Percentiles rank a stretch among this genome's conserved stretches.
Conservation (phyloP, 2,797 vertebrate genomes). For the Coluber constrictor region DNA sequence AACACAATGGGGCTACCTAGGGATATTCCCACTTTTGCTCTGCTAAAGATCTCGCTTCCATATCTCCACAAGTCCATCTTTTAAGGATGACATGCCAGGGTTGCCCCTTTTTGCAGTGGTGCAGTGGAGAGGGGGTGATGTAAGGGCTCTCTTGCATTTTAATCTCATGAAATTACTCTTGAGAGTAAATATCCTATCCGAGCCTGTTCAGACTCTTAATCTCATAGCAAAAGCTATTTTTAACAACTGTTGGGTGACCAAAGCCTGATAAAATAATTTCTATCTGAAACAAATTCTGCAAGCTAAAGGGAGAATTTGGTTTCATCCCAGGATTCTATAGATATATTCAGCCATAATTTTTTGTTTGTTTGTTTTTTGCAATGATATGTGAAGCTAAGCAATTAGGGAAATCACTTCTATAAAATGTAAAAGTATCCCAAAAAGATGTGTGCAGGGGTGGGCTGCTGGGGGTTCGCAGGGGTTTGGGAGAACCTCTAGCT, state of each 20-base stretch:
- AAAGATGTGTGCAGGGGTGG: not conserved
- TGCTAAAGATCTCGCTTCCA: not conserved
- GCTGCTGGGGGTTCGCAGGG: no score
- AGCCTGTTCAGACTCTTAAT: not conserved
- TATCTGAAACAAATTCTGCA: not conserved
- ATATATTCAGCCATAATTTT: not conserved
- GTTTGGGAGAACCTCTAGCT: no score
- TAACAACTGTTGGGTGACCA: not conserved
- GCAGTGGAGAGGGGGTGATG: not conserved
- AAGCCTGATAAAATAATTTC: not conserved
- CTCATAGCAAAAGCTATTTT: conserved; percentile 9
- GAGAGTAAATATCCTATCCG: not conserved
- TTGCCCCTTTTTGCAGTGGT: not conserved
- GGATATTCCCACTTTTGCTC: not conserved
- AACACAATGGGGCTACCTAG: not conserved
- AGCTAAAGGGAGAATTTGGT: not conserved
- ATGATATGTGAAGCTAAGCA: not conserved
- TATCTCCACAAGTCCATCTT: no score
- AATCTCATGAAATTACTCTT: conserved; percentile 9
- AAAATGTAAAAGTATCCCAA: not conserved
- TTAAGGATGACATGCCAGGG: not conserved
- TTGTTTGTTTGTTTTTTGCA: not conserved
- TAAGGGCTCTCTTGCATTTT: not conserved
- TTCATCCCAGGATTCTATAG: not conserved
- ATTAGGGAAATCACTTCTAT: not conserved